A percentile compares a stretch with the other conserved stretches of the same genome.
Evolutionary conservation across 2,888 invertebrate species (phyloP).

Genomic region (Sesamia inferens): DNA sequence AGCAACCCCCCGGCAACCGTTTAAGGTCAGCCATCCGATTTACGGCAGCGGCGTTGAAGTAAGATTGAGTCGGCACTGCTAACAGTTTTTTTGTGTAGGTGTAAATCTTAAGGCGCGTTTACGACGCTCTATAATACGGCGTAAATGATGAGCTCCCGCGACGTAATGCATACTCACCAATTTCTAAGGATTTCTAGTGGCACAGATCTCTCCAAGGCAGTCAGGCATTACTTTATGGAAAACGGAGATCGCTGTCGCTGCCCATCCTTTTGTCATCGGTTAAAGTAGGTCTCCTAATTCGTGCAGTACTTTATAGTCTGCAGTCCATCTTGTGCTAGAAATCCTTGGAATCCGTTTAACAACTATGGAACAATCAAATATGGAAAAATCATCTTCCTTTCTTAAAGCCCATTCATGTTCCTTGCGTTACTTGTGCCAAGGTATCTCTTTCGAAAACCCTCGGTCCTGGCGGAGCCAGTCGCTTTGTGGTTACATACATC

Average conservation of each 20-base stretch:
- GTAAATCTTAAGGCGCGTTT: constrained; percentile 86
- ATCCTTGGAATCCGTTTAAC: not conserved
- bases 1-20: constrained; percentile 60
- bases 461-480: no score
- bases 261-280: not conserved
- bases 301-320: not conserved
- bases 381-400: no score
- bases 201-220: not conserved
- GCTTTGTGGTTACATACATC: no score
- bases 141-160: constrained; percentile 68
- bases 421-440: no score
- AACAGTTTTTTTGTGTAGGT: constrained; percentile 89
- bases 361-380: not conserved
- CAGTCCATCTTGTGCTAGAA: not conserved
- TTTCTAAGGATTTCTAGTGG: not conserved
- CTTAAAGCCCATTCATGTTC: no score
- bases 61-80: constrained; percentile 81
- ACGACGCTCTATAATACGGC: constrained; percentile 73
- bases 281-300: not conserved
- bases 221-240: not conserved
- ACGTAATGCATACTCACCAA: not conserved
- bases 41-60: constrained; percentile 74
- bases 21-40: constrained; percentile 75
- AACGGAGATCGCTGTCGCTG: no score
- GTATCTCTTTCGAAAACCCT: no score